Conservation (phyloP, 23 tunicate species). For the Ciona savignyi region DNA sequence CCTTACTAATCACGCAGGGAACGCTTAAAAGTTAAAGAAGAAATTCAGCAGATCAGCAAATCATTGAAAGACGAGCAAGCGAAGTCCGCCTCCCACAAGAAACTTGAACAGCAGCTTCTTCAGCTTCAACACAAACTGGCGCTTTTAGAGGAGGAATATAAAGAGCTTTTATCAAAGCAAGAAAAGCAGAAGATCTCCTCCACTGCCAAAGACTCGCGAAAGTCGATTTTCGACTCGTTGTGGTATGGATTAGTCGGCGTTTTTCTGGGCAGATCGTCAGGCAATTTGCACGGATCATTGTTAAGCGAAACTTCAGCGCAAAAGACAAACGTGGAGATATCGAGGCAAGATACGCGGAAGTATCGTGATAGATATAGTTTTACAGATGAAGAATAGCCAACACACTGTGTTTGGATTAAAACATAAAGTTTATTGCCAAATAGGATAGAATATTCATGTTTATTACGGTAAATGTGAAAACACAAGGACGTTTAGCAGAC, state of each 20-base stretch:
- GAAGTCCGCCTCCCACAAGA: background rate
- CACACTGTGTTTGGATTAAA: too few species aligned
- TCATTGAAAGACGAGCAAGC: background rate
- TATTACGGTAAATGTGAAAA: too few species aligned
- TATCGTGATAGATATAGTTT: too few species aligned
- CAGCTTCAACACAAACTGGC: background rate
- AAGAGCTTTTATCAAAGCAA: background rate
- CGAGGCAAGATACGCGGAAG: too few species aligned
- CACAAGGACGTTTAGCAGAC: too few species aligned
- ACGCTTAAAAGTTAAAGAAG: background rate
- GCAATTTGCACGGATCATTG: too few species aligned
- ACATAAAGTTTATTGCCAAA: too few species aligned
- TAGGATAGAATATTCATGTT: too few species aligned
- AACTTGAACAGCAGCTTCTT: background rate
- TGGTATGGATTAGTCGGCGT: background rate
- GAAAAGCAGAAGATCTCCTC: background rate
- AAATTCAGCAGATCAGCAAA: background rate
- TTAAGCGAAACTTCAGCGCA: too few species aligned
- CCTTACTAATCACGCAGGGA: too few species aligned
- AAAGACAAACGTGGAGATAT: too few species aligned
- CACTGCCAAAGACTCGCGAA: background rate
- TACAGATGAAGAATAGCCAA: too few species aligned
- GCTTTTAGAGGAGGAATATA: background rate
- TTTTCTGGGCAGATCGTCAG: background rate
- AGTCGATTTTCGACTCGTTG: background rate